Evolutionary conservation across 35 echinoderm and acorn worm genomes (phyloP), one percentile per base, ranked within the genome.

Genomic region (Amphiura filiformis): DNA sequence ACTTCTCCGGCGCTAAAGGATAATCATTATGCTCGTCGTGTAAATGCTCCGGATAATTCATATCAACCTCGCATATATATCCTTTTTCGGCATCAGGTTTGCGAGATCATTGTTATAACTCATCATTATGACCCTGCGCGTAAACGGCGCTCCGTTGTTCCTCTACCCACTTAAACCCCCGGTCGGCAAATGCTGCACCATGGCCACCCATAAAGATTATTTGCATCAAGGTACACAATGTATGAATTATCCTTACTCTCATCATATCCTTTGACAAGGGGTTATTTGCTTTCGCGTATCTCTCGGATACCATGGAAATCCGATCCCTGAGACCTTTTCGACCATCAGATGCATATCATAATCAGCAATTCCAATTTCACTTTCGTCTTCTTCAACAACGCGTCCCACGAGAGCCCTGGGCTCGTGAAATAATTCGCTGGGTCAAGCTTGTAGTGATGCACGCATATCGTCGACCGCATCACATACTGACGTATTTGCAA

Each of bases 201-300:
- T 86, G 84, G 52, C 84, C 84, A 86, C 14, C 84, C 52, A 34
- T 86, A 86, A 3, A 86, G 56, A 32, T 86, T 86, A 34, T 86
- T 86, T 1, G 64, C 64, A 30, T 86, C 84, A 2, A 86, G 52
- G 56, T 86, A 86, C 3, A 34, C 1, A 18, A 86, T 32, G 36
- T 76, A 40, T 35, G 4, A 56, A 20, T 11, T 75, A 11, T 1
- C 2, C 35, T 11, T 76, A 20, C 33, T 34, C 15, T 5, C 1
- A 35, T 86, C 57, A 75, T 86, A 86, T n/a, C n/a, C n/a, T n/a
- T 57, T 9, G 26, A 86, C 41, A 18, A 22, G 26, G 33, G 41
- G 56, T 86, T 76, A 35, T 86, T 86, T 34, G 84, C 84, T 35
- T 76, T 86, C 15, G 36, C 36, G 56, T 86, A 44, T n/a, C 81